Base-by-base conservation (phyloP, 2,113 vertebrate genomes). In the Malurus elegans region DNA sequence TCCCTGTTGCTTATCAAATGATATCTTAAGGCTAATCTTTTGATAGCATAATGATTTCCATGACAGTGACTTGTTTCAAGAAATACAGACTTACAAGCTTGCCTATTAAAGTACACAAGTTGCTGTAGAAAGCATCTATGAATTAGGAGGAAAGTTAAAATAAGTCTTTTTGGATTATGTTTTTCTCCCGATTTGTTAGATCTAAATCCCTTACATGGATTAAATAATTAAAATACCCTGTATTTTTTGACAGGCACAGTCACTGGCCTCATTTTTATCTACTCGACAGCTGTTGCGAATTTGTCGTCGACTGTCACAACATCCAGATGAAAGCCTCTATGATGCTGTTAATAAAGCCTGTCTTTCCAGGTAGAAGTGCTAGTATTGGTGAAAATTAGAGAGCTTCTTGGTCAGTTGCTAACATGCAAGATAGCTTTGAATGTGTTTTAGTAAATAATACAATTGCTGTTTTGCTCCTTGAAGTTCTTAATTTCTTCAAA, bases 241-340 rank as follows among this genome's bases (percentile, higher is more conserved):
- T 95, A 10, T 82, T 93, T 95, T 93, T 84, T 79, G 80, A 71
- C 89, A 99, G 99, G 98, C 98, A 2, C 98, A 99, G 65, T 99
- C 99, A 17, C 94, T 99, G 94, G 99, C 99, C 62, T 98, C 99
- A 0, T 99, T 99, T 47, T 98, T 99, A 60, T 99, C 99, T 62
- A 99, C 99, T 75, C 98, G 99, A 62, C 99, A 99, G 57, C 97
- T 99, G 16, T 56, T 99, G 91, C 97, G 99, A 87, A 99, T 99
- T 94, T 99, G 98, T 90, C 98, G 98, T 42, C 98, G 99, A 24
- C 97, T 99, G 64, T 98, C 99, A 28, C 98, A 97, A 69, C 98
- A 99, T 87, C 99, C 99, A 28, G 97, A 98, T 60, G 99, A 99
- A 97, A 99, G 97, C 78, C 97, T 99, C 65, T 97, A 98, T 80